Percentiles rank a stretch among this genome's conserved stretches.
phyloP scores from a whole-genome alignment of 2,888 invertebrate genomes.

The Tipula vernalis region DNA sequence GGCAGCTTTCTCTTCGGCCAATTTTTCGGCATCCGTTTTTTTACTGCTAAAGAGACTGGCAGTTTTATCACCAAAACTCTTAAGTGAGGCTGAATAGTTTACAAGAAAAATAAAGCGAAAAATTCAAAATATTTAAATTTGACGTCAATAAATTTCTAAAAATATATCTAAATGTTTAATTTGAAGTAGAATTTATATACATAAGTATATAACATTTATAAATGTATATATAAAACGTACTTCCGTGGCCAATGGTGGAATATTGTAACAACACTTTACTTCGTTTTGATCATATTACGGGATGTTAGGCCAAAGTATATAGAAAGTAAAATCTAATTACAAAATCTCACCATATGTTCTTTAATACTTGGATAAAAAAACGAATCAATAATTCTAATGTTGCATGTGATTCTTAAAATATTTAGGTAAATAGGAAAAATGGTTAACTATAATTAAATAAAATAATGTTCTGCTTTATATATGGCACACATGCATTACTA shows the following conservation, averaged over 20 bases:
- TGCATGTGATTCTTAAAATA: not conserved
- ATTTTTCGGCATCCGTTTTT: slow-evolving; percentile 55
- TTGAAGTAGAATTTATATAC: not conserved
- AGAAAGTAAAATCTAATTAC: not conserved
- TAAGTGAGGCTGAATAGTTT: slow-evolving; percentile 46
- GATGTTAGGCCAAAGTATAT: not conserved
- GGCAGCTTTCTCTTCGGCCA: slow-evolving; percentile 47
- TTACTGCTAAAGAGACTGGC: slow-evolving; percentile 56
- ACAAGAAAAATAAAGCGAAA: not conserved
- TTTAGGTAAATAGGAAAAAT: not conserved
- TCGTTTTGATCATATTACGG: not conserved
- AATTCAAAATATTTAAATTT: not conserved
- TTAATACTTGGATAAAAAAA: not conserved
- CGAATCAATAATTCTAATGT: not conserved
- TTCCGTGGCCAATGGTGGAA: not conserved
- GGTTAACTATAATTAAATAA: not conserved
- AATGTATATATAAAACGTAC: not conserved
- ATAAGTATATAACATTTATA: not conserved
- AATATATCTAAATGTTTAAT: not conserved
- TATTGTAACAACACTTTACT: not conserved
- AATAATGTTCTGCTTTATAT: not conserved
- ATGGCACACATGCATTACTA: not conserved
- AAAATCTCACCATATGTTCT: not conserved
- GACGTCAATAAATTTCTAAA: not conserved
- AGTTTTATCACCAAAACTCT: slow-evolving; percentile 58